A percentile compares a stretch with the other conserved stretches of the same genome.
These are phyloP conservation scores for Pao palembangensis DNA, from an alignment of 2,113 vertebrate species.

Conservation along the genomic window DNA sequence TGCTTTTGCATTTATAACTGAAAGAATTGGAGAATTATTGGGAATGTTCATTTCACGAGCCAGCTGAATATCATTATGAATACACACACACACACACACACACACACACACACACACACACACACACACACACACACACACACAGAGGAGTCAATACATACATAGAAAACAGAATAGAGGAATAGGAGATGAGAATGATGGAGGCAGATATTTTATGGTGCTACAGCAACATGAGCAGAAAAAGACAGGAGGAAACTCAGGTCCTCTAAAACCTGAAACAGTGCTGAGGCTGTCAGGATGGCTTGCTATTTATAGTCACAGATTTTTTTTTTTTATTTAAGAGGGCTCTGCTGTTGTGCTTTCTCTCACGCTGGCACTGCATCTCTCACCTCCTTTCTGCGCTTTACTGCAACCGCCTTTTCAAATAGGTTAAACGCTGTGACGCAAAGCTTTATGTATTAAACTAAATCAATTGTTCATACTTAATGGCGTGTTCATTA, in stretches of 20 bases:
- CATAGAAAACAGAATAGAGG: constrained; percentile 6
- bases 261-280: constrained; percentile 57
- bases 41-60: constrained; percentile 11
- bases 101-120: constrained; percentile 14
- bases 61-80: constrained; percentile 28
- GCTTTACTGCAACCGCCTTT: constrained; percentile 42
- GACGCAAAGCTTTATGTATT: constrained; percentile 14
- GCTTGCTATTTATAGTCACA: constrained; percentile 74
- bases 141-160: constrained; percentile 19
- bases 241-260: constrained; percentile 34
- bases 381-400: constrained; percentile 30
- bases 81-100: constrained; percentile 15
- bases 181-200: background rate
- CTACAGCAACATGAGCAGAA: constrained; percentile 20
- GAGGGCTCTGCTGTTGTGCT: constrained; percentile 68
- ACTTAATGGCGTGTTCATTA: constrained; percentile 9
- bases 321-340: constrained; percentile 77
- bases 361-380: constrained; percentile 49
- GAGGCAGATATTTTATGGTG: constrained; percentile 8
- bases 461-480: background rate
- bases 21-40: constrained; percentile 6
- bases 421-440: constrained; percentile 35
- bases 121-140: constrained; percentile 15
- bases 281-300: constrained; percentile 58
- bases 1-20: constrained; percentile 30